Evolutionary conservation across 2,113 vertebrate species (phyloP), one percentile per base, ranked within the genome.

Genomic region (Pristiophorus japonicus): DNA sequence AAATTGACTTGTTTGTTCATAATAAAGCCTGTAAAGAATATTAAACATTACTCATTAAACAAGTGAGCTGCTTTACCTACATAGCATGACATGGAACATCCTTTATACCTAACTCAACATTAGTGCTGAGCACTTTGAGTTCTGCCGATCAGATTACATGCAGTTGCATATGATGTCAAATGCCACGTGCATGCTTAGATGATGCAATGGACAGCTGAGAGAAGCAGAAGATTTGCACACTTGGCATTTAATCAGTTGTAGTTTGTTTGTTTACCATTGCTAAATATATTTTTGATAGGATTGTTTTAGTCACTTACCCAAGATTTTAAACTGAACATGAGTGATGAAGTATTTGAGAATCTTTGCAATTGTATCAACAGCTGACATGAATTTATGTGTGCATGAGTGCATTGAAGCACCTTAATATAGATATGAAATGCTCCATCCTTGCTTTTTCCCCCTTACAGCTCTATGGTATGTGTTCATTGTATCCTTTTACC

Each of bases 251-350:
- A 94, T 94, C 65, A 70, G 45, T 22, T 67, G 93, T 94, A 45
- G 42, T 70, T 70, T 4, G 45, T 70, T 94, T 94, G 93, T 94
- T 94, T 70, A 94, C 65, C 93, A 94, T 94, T 94, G 93, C 93
- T 94, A 94, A 94, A 70, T 94, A 94, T 94, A 94, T 94, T 94
- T 94, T 94, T 94, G 93, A 94, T 94, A 94, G 93, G 65, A 94
- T 94, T 34, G 93, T 70, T 94, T 70, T 94, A 70, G 93, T 67
- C 66, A 94, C 66, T 70, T 94, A 94, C 66, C 91, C 93, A 70
- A 94, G 66, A 94, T 94, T 94, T 94, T 70, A 94, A 94, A 94
- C 45, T 94, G 66, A 94, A 94, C 93, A 94, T 66, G 93, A 73
- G 93, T 94, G 62, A 94, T 66, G 42, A 94, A 94, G 92, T 66